Evolutionary conservation across 1,140 invertebrate species (phyloP).

Genomic region (Matsumurasca onukii): DNA sequence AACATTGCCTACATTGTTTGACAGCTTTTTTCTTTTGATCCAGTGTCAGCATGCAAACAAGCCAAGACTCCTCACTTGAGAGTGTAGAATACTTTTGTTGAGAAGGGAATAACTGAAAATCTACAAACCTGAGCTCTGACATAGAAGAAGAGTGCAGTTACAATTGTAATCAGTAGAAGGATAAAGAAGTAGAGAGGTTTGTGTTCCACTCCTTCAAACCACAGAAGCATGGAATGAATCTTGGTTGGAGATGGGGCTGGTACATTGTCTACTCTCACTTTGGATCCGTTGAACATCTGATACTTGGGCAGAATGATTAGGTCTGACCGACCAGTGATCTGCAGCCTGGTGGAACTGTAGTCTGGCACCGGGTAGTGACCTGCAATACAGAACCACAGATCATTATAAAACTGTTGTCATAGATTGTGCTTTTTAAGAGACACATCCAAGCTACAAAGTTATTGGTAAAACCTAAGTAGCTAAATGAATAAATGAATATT

Average conservation of each 20-base stretch:
- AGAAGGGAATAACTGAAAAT: no score
- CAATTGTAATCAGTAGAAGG: constrained; percentile 55
- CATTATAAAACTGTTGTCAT: no score
- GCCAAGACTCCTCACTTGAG: no score
- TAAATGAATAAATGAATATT: no score
- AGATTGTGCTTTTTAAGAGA: no score
- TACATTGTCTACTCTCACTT: background rate
- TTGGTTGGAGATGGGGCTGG: background rate
- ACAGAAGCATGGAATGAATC: background rate
- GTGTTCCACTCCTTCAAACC: constrained; percentile 29
- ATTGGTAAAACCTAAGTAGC: no score
- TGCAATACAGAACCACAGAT: no score
- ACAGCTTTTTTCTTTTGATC: no score
- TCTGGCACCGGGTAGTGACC: constrained; percentile 83
- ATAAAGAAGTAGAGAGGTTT: constrained; percentile 58
- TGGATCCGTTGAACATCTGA: constrained; percentile 32
- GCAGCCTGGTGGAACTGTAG: constrained; percentile 52
- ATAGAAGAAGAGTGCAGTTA: constrained; percentile 46
- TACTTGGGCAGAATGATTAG: constrained; percentile 42
- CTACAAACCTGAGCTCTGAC: constrained; percentile 50
- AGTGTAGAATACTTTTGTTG: no score
- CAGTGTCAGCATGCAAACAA: no score
- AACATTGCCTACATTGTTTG: no score
- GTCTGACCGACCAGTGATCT: constrained; percentile 57
- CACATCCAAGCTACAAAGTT: no score